These are phyloP conservation scores for Stenchaetothrips biformis DNA, from an alignment of 2,888 invertebrate genomes.

Conservation along the genomic window DNA sequence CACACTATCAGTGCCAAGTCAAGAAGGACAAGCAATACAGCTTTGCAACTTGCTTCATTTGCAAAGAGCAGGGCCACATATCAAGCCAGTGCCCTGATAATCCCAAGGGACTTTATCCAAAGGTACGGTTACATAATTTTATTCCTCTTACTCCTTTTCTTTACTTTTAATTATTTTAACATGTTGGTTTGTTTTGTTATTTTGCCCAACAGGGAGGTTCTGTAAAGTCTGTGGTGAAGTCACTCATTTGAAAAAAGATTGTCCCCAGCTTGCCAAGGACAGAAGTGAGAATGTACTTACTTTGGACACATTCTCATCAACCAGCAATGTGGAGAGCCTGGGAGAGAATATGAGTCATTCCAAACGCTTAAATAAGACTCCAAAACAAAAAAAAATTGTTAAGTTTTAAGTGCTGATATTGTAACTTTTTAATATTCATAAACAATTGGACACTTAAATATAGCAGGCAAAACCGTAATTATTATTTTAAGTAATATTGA, in stretches of 20 bases:
- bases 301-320: conserved; percentile 46
- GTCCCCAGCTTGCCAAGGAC: conserved; percentile 56
- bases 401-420: background rate
- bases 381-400: conserved; percentile 29
- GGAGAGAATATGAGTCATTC: conserved; percentile 36
- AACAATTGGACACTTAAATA: no score
- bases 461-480: no score
- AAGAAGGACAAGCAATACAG: conserved; percentile 62
- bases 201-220: conserved; percentile 54
- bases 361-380: background rate
- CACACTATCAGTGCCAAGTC: conserved; percentile 67
- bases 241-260: conserved; percentile 77
- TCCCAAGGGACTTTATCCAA: conserved; percentile 78
- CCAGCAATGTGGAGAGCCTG: conserved; percentile 49
- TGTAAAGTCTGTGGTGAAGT: conserved; percentile 81
- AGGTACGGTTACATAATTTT: conserved; percentile 41
- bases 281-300: conserved; percentile 50
- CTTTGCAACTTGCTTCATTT: conserved; percentile 85
- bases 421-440: background rate
- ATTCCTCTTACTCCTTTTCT: background rate
- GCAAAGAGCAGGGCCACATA: conserved; percentile 81
- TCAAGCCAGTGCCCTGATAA: conserved; percentile 85
- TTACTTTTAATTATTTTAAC: background rate
- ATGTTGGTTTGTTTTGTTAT: background rate
- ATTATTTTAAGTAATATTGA: no score